A percentile compares a stretch with the other conserved stretches of the same genome.
Conservation (phyloP, 2,888 invertebrate genomes). For the Invenusta paracnida region DNA sequence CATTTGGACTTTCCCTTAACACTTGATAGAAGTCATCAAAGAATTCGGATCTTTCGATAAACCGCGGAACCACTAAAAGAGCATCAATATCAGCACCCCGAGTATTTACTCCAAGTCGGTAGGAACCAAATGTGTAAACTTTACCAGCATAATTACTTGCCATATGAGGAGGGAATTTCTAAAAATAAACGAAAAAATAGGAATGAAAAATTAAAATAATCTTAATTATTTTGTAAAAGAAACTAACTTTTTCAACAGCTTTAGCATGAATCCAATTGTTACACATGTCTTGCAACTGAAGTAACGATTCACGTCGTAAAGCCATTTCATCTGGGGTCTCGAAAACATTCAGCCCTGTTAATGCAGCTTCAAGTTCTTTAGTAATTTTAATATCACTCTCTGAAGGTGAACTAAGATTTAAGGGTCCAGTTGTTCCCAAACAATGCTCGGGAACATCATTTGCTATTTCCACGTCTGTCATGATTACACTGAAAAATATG, state of each 20-base stretch:
- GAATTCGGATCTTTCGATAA: conserved; percentile 86
- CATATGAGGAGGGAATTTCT: background rate
- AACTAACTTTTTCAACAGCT: background rate
- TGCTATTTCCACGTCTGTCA: background rate
- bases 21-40: conserved; percentile 89
- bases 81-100: conserved; percentile 97
- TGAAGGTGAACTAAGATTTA: background rate
- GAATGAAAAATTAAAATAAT: background rate
- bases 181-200: background rate
- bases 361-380: conserved; percentile 13
- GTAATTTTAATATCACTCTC: background rate
- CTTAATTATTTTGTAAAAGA: background rate
- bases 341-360: conserved; percentile 20
- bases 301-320: background rate
- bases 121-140: conserved; percentile 98
- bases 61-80: conserved; percentile 89
- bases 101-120: conserved; percentile 75
- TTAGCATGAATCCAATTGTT: conserved; percentile 23
- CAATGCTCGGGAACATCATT: conserved; percentile 13
- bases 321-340: conserved; percentile 18
- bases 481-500: too few relatives aligned
- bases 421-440: conserved; percentile 9
- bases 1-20: conserved; percentile 78
- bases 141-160: conserved; percentile 67
- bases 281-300: conserved; percentile 26